Evolutionary conservation across 1,140 invertebrate species (phyloP).

Genomic region (Chrysoperla carnea): DNA sequence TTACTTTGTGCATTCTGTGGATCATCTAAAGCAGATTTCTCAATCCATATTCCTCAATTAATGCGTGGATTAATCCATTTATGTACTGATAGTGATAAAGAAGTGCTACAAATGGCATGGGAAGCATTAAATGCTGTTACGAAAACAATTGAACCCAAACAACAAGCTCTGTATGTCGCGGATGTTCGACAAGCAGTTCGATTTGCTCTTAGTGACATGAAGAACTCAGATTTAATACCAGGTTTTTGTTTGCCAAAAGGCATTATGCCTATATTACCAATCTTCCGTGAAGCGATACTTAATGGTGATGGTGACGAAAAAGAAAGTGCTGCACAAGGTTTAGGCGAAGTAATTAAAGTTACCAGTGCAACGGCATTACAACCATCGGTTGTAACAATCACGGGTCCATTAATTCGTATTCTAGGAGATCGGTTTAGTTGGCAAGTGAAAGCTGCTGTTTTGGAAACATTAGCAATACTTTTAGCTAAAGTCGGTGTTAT

Average conservation of each 20-base stretch:
- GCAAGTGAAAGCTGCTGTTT: conserved; percentile 86
- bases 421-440: conserved; percentile 88
- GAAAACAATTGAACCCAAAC: conserved; percentile 65
- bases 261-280: conserved; percentile 74
- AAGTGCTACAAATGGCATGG: conserved; percentile 72
- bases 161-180: conserved; percentile 66
- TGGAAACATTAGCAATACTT: conserved; percentile 83
- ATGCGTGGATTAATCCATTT: conserved; percentile 73
- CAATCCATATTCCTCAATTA: conserved; percentile 73
- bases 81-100: conserved; percentile 63
- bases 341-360: conserved; percentile 81
- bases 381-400: conserved; percentile 90
- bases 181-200: conserved; percentile 83
- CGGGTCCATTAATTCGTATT: conserved; percentile 92
- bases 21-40: conserved; percentile 72
- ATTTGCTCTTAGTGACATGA: conserved; percentile 75
- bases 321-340: conserved; percentile 83
- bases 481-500: conserved; percentile 82
- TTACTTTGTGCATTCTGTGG: conserved; percentile 79
- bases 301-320: conserved; percentile 90
- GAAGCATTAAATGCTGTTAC: conserved; percentile 81
- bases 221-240: conserved; percentile 60
- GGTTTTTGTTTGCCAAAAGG: conserved; percentile 88
- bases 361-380: conserved; percentile 75
- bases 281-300: conserved; percentile 90